phyloP scores from a whole-genome alignment of 2,797 vertebrate genomes.

The Hippoglossus hippoglossus region DNA sequence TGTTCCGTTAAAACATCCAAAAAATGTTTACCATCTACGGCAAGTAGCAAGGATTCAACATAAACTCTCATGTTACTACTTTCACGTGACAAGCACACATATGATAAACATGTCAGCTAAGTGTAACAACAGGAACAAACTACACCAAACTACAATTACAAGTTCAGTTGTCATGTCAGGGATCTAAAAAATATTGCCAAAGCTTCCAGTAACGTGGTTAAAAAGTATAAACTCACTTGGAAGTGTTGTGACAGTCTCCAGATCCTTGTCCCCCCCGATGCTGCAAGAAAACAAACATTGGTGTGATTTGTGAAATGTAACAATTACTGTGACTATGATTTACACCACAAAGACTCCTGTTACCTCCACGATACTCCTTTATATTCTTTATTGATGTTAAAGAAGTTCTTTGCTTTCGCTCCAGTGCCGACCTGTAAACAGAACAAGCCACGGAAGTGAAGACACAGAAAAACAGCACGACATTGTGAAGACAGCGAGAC shows the following conservation, averaged over 20 bases:
- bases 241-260: constrained; percentile 88
- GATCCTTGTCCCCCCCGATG: constrained; percentile 86
- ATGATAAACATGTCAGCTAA: too few species aligned
- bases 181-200: background rate
- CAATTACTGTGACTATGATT: background rate
- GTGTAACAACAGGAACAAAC: too few species aligned
- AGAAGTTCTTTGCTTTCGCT: constrained; percentile 75
- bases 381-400: constrained; percentile 74
- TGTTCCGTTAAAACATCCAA: too few species aligned
- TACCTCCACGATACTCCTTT: constrained; percentile 93
- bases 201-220: too few species aligned
- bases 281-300: constrained; percentile 73
- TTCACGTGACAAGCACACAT: too few species aligned
- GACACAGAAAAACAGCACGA: background rate
- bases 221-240: constrained; percentile 85
- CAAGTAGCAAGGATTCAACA: too few species aligned
- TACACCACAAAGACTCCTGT: background rate
- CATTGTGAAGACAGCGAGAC: background rate
- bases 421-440: constrained; percentile 83
- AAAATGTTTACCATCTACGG: too few species aligned
- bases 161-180: background rate
- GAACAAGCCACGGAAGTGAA: constrained; percentile 1
- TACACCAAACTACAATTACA: too few species aligned
- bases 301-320: background rate
- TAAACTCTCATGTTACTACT: too few species aligned